Base-by-base conservation (phyloP, 1,140 invertebrate species). In the Aradophagus sp. region DNA sequence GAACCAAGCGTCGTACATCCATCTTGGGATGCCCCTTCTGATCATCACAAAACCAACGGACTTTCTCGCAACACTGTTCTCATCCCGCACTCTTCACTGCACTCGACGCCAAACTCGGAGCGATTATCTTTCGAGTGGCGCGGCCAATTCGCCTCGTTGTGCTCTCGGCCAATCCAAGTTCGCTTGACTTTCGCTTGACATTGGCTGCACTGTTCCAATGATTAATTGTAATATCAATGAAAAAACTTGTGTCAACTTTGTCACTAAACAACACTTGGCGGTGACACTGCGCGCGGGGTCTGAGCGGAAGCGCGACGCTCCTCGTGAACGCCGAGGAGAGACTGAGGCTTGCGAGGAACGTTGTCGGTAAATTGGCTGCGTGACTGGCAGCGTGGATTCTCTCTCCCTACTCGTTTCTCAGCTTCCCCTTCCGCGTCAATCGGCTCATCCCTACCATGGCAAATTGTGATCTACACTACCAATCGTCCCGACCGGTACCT, bases 331-430 rank as follows among this genome's bases (percentile, higher is more conserved):
- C 14, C 70, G 70, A 62, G 67, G 67, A 70, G 45, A 67, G 32
- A 77, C 74, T 78, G 70, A 73, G 17, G 12, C 35, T 20, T 29
- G 39, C 23, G 53, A 61, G 56, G 39, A 53, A 44, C 47, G 48
- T 52, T 50, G 65, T 58, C 59, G 39, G 55, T 66, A 73, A 70
- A 53, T 70, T 70, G 63, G 50, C 68, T 69, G 67, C 78, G 73
- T 77, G 67, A 77, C 74, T 77, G 69, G 74, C 65, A 62, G 65
- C 69, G 52, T 75, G 69, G 47, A 50, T 55, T 65, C 67, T 42
- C 70, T 45, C 67, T 58, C 63, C 44, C 63, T 72, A 55, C 53
- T 50, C 45, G 59, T 34, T 34, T 55, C 65, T 42, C 61, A 39
- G 35, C 13, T 41, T 35, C 41, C 41, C 65, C 52, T 36, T 56